Conservation (phyloP, 1,140 invertebrate genomes). For the Drosophila eugracilis region DNA sequence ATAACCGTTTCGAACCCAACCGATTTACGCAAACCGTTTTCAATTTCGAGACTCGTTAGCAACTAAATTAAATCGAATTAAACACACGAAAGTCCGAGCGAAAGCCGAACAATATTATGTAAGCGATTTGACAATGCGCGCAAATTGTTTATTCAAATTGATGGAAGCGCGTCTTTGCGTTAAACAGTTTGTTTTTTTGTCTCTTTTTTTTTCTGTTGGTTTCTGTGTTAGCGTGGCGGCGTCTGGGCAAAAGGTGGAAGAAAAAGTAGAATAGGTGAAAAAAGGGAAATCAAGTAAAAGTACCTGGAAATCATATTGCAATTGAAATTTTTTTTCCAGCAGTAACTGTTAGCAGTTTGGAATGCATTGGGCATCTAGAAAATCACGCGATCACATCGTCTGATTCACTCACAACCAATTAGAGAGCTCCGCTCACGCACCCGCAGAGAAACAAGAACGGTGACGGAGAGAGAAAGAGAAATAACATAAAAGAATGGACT, state of each 20-base stretch:
- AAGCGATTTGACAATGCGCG: constrained; percentile 60
- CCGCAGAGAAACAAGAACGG: constrained; percentile 12
- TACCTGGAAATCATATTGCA: neutral
- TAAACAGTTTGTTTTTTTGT: constrained; percentile 55
- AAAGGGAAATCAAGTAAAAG: neutral
- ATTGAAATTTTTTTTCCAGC: neutral
- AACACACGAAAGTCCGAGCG: constrained; percentile 18
- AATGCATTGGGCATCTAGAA: constrained; percentile 17
- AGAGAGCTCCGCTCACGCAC: constrained; percentile 40
- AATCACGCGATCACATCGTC: constrained; percentile 75
- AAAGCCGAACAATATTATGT: constrained; percentile 56
- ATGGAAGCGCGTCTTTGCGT: constrained; percentile 52
- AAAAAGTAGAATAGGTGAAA: constrained; percentile 4
- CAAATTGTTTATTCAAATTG: constrained; percentile 80
- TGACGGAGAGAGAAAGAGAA: constrained; percentile 3
- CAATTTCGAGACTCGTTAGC: constrained; percentile 2
- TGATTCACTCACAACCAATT: constrained; percentile 73
- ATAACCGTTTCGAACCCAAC: constrained; percentile 13
- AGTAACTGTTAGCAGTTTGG: constrained; percentile 53
- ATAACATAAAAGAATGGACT: constrained; percentile 10
- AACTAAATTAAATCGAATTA: constrained; percentile 45
- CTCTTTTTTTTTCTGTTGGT: neutral
- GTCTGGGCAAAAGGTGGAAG: constrained; percentile 19
- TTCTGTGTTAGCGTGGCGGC: constrained; percentile 57
- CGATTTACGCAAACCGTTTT: constrained; percentile 35